Evolutionary conservation across 2,888 invertebrate species (phyloP).

Genomic region (Trichogramma dendrolimi): DNA sequence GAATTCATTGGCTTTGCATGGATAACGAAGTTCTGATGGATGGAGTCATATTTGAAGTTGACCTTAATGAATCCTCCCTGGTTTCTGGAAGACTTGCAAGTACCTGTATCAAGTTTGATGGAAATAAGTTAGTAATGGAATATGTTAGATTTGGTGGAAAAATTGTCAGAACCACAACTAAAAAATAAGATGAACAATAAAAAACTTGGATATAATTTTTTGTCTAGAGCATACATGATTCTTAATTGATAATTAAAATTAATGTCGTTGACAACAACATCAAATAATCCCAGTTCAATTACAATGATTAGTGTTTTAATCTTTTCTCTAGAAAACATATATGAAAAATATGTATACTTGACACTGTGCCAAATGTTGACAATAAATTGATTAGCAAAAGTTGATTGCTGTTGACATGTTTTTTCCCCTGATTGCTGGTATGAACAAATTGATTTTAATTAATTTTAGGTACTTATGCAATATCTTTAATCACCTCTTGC

Average conservation of each 20-base stretch:
- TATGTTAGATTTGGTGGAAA: slow-evolving; percentile 2
- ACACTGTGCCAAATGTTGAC: slow-evolving; percentile 11
- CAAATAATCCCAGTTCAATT: background rate
- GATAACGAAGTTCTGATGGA: slow-evolving; percentile 35
- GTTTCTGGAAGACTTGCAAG: slow-evolving; percentile 36
- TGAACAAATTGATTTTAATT: slow-evolving; percentile 14
- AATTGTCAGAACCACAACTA: slow-evolving; percentile 12
- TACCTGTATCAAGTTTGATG: slow-evolving; percentile 35
- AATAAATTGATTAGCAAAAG: slow-evolving; percentile 19
- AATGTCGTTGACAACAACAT: no score
- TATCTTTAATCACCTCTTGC: slow-evolving; percentile 79
- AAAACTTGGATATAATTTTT: background rate
- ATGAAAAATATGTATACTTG: slow-evolving; percentile 24
- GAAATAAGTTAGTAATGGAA: slow-evolving; percentile 15
- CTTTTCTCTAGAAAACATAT: slow-evolving; percentile 20
- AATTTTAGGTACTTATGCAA: slow-evolving; percentile 55
- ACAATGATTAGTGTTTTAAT: background rate
- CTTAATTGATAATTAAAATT: no score
- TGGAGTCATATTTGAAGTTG: slow-evolving; percentile 38
- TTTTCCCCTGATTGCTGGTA: background rate
- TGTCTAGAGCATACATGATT: no score
- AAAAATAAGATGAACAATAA: slow-evolving; percentile 7
- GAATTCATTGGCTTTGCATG: slow-evolving; percentile 30
- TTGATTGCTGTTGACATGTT: slow-evolving; percentile 4
- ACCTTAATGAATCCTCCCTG: slow-evolving; percentile 37